phyloP scores from a whole-genome alignment of 2,113 vertebrate species.

The Cyphomyrus discorhynchus region DNA sequence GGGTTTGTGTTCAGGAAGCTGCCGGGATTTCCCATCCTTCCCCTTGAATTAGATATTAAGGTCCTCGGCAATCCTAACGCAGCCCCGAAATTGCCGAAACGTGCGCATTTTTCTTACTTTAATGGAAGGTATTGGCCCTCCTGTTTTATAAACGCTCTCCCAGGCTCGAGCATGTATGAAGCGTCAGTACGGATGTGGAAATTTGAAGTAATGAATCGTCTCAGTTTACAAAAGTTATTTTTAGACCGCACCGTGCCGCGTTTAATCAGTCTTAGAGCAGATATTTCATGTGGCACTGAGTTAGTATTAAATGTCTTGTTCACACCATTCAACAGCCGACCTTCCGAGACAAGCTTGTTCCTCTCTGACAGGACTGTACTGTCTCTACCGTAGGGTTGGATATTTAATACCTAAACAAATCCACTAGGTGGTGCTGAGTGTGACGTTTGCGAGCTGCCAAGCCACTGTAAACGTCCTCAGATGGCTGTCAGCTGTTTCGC shows the following conservation, averaged over 20 bases:
- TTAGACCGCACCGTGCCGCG: neutral
- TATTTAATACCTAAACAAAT: slow-evolving; percentile 8
- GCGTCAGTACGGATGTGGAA: neutral
- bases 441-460: slow-evolving; percentile 1
- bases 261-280: neutral
- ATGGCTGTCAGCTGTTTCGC: slow-evolving; percentile 13
- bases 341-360: neutral
- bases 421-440: neutral
- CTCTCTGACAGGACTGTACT: neutral
- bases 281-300: neutral
- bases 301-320: neutral
- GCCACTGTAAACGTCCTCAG: neutral
- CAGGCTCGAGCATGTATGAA: neutral
- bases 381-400: neutral
- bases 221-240: neutral
- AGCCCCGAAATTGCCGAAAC: neutral
- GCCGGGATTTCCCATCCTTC: neutral
- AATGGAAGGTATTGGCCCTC: neutral
- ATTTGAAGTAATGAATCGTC: neutral
- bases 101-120: neutral
- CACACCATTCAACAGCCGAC: neutral
- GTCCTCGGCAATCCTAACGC: neutral
- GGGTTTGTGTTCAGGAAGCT: neutral
- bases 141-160: neutral
- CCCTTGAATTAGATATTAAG: neutral